Evolutionary conservation across 2,113 vertebrate genomes (phyloP).

Genomic region (Thamnophis sirtalis): DNA sequence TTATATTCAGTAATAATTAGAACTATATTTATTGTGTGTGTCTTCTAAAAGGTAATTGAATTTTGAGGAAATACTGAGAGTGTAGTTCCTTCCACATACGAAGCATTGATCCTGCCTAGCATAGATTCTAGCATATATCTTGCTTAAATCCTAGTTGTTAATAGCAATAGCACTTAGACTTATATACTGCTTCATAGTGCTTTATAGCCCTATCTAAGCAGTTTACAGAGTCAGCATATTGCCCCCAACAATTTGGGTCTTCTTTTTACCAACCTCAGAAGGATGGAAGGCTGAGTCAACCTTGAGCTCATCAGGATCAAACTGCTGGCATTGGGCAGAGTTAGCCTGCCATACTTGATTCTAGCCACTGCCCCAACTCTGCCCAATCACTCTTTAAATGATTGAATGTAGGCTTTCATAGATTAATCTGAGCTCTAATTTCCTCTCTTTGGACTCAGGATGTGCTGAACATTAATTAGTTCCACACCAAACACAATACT

Average conservation of each 20-base stretch:
- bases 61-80: background rate
- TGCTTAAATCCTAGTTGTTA: background rate
- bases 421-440: background rate
- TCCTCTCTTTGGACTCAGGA: background rate
- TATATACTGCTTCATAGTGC: background rate
- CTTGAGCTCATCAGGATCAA: background rate
- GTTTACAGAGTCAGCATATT: background rate
- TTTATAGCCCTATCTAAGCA: background rate
- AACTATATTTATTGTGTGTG: background rate
- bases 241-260: no score
- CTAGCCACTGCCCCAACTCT: background rate
- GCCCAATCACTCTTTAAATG: background rate
- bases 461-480: background rate
- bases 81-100: background rate
- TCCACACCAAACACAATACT: background rate
- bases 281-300: background rate
- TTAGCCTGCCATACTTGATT: background rate
- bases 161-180: background rate
- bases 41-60: background rate
- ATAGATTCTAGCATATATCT: background rate
- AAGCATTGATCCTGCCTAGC: background rate
- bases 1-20: background rate
- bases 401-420: background rate
- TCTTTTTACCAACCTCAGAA: background rate
- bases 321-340: background rate